Evolutionary conservation across 1,140 invertebrate genomes (phyloP).

Genomic region (Cataglyphis hispanica): DNA sequence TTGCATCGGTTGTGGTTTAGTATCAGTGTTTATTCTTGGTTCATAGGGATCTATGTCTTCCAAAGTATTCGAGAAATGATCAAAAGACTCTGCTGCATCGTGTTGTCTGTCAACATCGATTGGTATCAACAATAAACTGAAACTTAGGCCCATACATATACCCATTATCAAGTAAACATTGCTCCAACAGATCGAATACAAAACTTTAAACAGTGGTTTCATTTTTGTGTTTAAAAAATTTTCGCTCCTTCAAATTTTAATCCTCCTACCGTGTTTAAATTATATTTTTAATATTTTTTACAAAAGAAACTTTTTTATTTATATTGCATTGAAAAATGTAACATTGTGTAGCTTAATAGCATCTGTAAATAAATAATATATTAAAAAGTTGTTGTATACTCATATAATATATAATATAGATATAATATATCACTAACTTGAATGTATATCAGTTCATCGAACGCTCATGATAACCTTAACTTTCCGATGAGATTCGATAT

Average conservation of each 20-base stretch:
- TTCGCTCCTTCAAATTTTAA: neutral
- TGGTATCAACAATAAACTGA: slow-evolving; percentile 82
- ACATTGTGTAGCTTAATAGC: neutral
- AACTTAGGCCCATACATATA: slow-evolving; percentile 82
- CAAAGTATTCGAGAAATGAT: slow-evolving; percentile 70
- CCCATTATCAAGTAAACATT: slow-evolving; percentile 84
- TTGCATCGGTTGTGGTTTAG: slow-evolving; percentile 86
- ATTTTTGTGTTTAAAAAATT: slow-evolving; percentile 66
- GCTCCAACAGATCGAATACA: slow-evolving; percentile 80
- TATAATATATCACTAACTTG: neutral
- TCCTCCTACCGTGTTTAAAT: neutral
- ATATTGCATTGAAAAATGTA: neutral
- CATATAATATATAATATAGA: slow-evolving; percentile 3
- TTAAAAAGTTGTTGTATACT: neutral
- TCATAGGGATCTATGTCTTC: slow-evolving; percentile 86
- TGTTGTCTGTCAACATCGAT: slow-evolving; percentile 75
- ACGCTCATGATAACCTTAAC: slow-evolving; percentile 38
- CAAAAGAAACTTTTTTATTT: neutral
- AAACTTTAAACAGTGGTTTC: slow-evolving; percentile 79
- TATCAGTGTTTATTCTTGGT: slow-evolving; percentile 87
- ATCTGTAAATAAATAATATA: slow-evolving; percentile 24
- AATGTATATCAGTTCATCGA: neutral
- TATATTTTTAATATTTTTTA: neutral
- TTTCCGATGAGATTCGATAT: neutral
- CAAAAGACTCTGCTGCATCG: slow-evolving; percentile 64